Evolutionary conservation across 1,140 invertebrate genomes (phyloP).

Genomic region (Drosophila punjabiensis): DNA sequence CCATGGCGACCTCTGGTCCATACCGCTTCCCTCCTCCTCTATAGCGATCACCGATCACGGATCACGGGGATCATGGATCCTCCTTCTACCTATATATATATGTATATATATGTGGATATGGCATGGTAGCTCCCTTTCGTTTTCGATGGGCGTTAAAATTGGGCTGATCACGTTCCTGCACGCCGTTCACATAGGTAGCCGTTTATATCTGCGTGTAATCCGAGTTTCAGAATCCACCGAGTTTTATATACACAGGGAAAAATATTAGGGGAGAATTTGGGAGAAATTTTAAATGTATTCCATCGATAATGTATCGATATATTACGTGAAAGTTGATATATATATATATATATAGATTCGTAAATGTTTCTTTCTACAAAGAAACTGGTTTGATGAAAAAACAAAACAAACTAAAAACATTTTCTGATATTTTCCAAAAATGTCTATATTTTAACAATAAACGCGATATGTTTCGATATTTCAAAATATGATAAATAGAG

Average conservation of each 20-base stretch:
- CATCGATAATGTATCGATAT: too few relatives aligned
- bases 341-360: too few relatives aligned
- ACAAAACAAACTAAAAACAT: too few relatives aligned
- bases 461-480: too few relatives aligned
- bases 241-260: background rate
- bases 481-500: too few relatives aligned
- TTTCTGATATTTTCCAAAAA: too few relatives aligned
- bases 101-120: constrained; percentile 1
- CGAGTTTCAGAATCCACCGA: constrained; percentile 46
- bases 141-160: constrained; percentile 84
- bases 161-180: constrained; percentile 84
- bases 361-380: too few relatives aligned
- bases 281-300: too few relatives aligned
- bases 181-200: constrained; percentile 81
- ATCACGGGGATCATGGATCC: constrained; percentile 16
- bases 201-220: constrained; percentile 79
- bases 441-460: too few relatives aligned
- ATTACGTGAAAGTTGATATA: too few relatives aligned
- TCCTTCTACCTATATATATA: constrained; percentile 5
- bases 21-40: background rate
- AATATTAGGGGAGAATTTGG: background rate
- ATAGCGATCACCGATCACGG: background rate
- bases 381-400: too few relatives aligned
- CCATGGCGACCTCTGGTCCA: constrained; percentile 32
- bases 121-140: constrained; percentile 50